Percentiles rank a stretch among this genome's conserved stretches.
Conservation (phyloP, 2,113 vertebrate genomes). For the Bubo bubo region DNA sequence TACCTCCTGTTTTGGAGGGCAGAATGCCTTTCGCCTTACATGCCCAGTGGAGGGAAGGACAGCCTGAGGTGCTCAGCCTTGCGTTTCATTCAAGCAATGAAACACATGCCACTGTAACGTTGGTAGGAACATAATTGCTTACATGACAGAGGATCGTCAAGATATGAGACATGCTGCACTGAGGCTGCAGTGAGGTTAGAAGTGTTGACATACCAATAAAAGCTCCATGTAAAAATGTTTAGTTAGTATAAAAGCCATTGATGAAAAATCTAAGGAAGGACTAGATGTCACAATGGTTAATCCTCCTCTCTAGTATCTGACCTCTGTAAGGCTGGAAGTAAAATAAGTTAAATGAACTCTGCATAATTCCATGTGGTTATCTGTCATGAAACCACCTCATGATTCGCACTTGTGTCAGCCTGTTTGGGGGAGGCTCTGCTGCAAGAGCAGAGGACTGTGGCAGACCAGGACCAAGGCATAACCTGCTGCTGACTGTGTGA, state of each 20-base stretch:
- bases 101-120: not conserved
- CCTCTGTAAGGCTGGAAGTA: slow-evolving; percentile 6
- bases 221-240: slow-evolving; percentile 15
- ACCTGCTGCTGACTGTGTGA: not conserved
- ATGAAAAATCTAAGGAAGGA: slow-evolving; percentile 23
- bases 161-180: not conserved
- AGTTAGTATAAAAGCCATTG: not conserved
- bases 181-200: not conserved
- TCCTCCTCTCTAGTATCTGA: slow-evolving; percentile 43
- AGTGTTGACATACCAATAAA: slow-evolving; percentile 8
- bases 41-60: not conserved
- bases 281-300: not conserved
- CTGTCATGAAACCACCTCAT: slow-evolving; percentile 23
- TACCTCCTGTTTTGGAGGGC: not conserved
- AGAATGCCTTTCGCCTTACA: not conserved
- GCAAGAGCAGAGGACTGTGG: not conserved
- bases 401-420: not conserved
- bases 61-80: not conserved
- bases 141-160: not conserved
- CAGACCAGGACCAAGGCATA: not conserved
- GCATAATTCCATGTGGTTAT: slow-evolving; percentile 15
- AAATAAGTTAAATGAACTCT: slow-evolving; percentile 48
- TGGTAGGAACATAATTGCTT: not conserved
- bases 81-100: accelerated
- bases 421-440: not conserved